Evolutionary conservation across 2,797 vertebrate species (phyloP).

Genomic region (Anguilla obscura): DNA sequence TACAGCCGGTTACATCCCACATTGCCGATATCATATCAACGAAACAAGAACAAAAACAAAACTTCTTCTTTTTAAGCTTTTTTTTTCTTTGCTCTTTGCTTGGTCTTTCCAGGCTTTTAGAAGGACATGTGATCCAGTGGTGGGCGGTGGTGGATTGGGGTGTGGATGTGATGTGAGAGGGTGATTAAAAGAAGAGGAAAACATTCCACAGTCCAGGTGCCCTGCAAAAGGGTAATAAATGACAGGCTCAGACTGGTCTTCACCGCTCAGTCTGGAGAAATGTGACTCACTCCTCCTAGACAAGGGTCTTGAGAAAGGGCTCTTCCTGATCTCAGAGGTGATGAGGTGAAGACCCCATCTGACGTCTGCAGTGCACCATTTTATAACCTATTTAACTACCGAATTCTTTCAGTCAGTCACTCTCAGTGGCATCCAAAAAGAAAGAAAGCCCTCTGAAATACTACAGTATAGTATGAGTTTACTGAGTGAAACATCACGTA

Average conservation of each 20-base stretch:
- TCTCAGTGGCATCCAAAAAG: not conserved
- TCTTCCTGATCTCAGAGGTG: not conserved
- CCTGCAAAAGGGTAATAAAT: not conserved
- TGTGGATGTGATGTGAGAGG: not conserved
- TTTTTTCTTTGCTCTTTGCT: not conserved
- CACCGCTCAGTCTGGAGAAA: not conserved
- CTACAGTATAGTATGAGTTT: not conserved
- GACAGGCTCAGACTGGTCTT: constrained; percentile 1
- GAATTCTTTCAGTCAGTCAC: constrained; percentile 4
- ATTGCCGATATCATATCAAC: not conserved
- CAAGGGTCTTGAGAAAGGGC: constrained; percentile 11
- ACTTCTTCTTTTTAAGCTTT: not conserved
- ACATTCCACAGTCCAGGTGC: not conserved
- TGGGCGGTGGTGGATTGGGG: not conserved
- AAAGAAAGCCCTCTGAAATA: not conserved
- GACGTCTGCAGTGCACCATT: not conserved
- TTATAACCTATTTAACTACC: constrained; percentile 12
- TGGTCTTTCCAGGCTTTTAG: not conserved
- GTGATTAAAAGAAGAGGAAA: not conserved
- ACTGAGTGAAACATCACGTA: constrained; percentile 29
- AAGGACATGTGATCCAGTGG: not conserved
- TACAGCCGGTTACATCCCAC: not conserved
- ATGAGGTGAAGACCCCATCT: constrained; percentile 13
- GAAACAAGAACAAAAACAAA: not conserved
- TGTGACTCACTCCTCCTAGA: not conserved